phyloP scores from a whole-genome alignment of 2,113 vertebrate species.

The Labeo catla region DNA sequence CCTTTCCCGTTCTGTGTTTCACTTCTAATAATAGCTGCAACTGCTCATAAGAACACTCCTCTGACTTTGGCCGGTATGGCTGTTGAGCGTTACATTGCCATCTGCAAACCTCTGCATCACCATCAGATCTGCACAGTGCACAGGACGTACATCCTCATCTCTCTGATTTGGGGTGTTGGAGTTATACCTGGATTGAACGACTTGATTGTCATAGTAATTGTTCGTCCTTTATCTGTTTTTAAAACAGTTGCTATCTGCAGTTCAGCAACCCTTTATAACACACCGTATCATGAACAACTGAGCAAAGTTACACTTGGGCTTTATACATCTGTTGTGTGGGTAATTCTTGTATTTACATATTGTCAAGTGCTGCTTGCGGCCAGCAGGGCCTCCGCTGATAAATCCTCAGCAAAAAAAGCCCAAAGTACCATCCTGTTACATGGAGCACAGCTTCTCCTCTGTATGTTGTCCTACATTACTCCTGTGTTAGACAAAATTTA shows the following conservation, averaged over 20 bases:
- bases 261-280: conserved; percentile 22
- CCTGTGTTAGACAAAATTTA: conserved; percentile 40
- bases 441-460: conserved; percentile 64
- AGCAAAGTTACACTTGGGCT: conserved; percentile 18
- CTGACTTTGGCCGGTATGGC: conserved; percentile 76
- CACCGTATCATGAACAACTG: conserved; percentile 42
- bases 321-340: conserved; percentile 61
- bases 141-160: conserved; percentile 60
- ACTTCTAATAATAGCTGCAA: conserved; percentile 43
- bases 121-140: conserved; percentile 67
- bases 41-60: conserved; percentile 65
- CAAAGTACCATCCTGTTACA: conserved; percentile 69
- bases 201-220: conserved; percentile 63
- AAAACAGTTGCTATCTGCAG: conserved; percentile 45
- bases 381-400: conserved; percentile 35
- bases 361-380: conserved; percentile 59
- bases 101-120: conserved; percentile 72
- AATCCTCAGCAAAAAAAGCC: conserved; percentile 62
- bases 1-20: conserved; percentile 52
- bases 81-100: conserved; percentile 73
- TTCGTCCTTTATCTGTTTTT: conserved; percentile 59
- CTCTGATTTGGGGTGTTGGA: conserved; percentile 65
- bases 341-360: conserved; percentile 66
- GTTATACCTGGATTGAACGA: conserved; percentile 62
- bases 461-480: conserved; percentile 59